Evolutionary conservation across 2,797 vertebrate species (phyloP).

Genomic region (Anolis apletophallus): DNA sequence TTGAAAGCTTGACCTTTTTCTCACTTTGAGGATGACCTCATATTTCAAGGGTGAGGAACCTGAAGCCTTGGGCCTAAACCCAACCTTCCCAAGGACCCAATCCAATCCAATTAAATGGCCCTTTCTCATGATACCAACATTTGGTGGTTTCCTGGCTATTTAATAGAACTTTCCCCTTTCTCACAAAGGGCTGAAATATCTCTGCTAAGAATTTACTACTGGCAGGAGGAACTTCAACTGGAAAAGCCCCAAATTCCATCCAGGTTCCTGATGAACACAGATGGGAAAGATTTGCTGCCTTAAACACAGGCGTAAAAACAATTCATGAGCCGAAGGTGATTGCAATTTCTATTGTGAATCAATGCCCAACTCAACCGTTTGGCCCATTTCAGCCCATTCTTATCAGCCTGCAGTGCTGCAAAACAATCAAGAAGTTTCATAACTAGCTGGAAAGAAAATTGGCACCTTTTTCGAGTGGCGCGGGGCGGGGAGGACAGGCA

Average conservation of each 20-base stretch:
- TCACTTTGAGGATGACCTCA: no score
- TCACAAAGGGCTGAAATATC: no score
- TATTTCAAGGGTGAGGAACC: no score
- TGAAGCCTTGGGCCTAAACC: no score
- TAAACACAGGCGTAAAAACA: slow-evolving; percentile 52
- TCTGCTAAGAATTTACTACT: not conserved
- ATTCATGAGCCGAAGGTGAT: slow-evolving; percentile 46
- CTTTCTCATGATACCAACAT: no score
- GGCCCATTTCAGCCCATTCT: slow-evolving; percentile 57
- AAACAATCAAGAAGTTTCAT: not conserved
- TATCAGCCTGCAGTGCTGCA: accelerated
- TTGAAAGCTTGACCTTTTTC: no score
- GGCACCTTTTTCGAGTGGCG: not conserved
- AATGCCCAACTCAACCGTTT: slow-evolving; percentile 47
- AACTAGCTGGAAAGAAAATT: not conserved
- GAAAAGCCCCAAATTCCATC: not conserved
- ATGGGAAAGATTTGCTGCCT: slow-evolving; percentile 15
- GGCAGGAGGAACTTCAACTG: not conserved
- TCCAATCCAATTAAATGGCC: no score
- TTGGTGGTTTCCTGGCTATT: no score
- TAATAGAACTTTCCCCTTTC: no score
- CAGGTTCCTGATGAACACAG: not conserved
- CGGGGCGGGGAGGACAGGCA: no score
- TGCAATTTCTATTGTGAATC: slow-evolving; percentile 66
- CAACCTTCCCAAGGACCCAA: no score